Conservation (phyloP, 2,888 invertebrate genomes). For the Norana najaformis region DNA sequence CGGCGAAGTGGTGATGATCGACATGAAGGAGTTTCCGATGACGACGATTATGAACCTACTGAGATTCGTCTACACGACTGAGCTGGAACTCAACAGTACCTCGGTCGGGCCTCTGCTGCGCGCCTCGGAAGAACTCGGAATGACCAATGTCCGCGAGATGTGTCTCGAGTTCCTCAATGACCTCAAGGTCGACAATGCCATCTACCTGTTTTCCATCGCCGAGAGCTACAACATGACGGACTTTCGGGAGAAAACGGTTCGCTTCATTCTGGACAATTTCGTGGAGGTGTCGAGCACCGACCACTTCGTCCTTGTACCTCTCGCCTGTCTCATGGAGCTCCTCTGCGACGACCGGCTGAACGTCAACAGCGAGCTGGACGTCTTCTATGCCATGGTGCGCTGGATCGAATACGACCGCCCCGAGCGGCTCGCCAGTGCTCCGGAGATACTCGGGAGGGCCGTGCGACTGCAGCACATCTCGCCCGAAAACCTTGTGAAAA, state of each 20-base stretch:
- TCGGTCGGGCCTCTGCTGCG: slow-evolving; percentile 49
- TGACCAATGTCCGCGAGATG: slow-evolving; percentile 41
- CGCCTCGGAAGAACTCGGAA: slow-evolving; percentile 46
- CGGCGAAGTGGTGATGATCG: slow-evolving; percentile 42
- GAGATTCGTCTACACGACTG: slow-evolving; percentile 49
- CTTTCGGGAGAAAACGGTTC: slow-evolving; percentile 40
- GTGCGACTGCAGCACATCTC: slow-evolving; percentile 49
- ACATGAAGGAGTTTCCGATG: slow-evolving; percentile 44
- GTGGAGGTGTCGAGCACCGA: slow-evolving; percentile 43
- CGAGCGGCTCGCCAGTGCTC: slow-evolving; percentile 45
- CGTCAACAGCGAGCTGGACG: slow-evolving; percentile 47
- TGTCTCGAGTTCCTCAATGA: slow-evolving; percentile 46
- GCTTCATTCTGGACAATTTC: slow-evolving; percentile 47
- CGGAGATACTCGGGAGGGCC: slow-evolving; percentile 44
- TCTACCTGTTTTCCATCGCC: slow-evolving; percentile 46
- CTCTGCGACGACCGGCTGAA: slow-evolving; percentile 47
- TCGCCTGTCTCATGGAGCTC: slow-evolving; percentile 45
- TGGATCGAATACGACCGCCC: slow-evolving; percentile 51
- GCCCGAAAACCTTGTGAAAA: slow-evolving; percentile 48
- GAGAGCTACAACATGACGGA: slow-evolving; percentile 46
- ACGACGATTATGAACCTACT: slow-evolving; percentile 47
- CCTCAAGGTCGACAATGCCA: slow-evolving; percentile 44
- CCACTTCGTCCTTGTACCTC: slow-evolving; percentile 45
- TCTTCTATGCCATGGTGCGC: slow-evolving; percentile 49
- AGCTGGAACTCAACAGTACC: slow-evolving; percentile 43